Base-by-base conservation (phyloP, 2,113 vertebrate genomes). In the Pogonocichla stellata region DNA sequence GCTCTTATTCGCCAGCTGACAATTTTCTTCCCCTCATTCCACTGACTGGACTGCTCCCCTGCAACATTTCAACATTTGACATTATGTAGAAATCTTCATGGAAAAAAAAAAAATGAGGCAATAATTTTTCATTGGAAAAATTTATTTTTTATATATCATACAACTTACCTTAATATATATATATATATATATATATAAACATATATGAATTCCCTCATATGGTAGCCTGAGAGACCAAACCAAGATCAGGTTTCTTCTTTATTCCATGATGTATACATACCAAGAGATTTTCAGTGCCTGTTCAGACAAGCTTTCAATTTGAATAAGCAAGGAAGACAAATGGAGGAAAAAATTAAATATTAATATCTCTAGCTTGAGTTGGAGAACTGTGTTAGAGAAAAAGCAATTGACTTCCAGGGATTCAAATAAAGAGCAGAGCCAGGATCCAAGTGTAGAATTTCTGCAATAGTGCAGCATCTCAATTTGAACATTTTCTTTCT, bases 281-380 rank as follows among this genome's bases (percentile, higher is more conserved):
- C 88, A 86, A 83, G 91, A 95, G 95, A 90, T 91, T 96, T 94
- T 74, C 92, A 91, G 94, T 88, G 83, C 67, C 94, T 95, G 91
- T 93, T 94, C 86, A 60, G 92, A 96, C 96, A 97, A 93, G 92
- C 94, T 95, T 96, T 95, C 91, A 67, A 92, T 96, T 95, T 97
- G 86, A 95, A 95, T 96, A 94, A 94, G 80, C 73, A 89, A 92
- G 87, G 58, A 91, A 95, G 86, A 95, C 80, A 94, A 96, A 97
- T 75, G 74, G 57, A 87, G 80, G 74, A 74, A 96, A 82, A 87
- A 92, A 96, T 91, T 54, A 95, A 96, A 96, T 96, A 95, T 96
- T 96, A 95, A 92, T 95, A 79, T 73, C 70, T 72, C 75, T 66
- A 93, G 64, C 82, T 69, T 29, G 28, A 93, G 83, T 62, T 29